Base-by-base conservation (phyloP, 2,113 vertebrate genomes). In the Oriolus oriolus region DNA sequence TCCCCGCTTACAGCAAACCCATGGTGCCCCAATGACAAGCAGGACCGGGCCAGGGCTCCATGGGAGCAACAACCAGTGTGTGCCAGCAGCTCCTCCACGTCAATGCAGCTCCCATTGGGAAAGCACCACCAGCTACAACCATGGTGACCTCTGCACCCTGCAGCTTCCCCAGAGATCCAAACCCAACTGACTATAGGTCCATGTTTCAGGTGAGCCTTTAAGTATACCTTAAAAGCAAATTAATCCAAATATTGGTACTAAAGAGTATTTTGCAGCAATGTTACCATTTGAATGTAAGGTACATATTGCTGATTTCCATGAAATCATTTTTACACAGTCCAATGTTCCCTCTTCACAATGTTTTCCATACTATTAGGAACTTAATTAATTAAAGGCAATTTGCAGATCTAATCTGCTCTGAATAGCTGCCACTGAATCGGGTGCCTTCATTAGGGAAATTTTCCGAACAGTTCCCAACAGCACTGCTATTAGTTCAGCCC, bases 331-430 rank as follows among this genome's bases (percentile, higher is more conserved):
- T 69, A 68, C 65, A 35, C 30, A 59, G 59, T 60, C 30, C 33
- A 66, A 2, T 18, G 33, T 37, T 87, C 42, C 33, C 69, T 69
- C 56, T 79, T 74, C 71, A 77, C 9, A 65, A 44, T 2, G 12
- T 66, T 74, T 64, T 30, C 75, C 17, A 12, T 49, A 59, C 44
- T 70, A 83, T 37, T 85, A 65, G 28, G 19, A 75, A 87, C 44
- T 70, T 84, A 80, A 88, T 87, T 84, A 87, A 89, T 90, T 93
- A 92, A 90, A 77, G 71, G 56, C 39, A 91, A 94, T 90, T 84
- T 86, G 85, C 75, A 88, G 71, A 76, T 86, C 27, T 88, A 54
- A 85, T 77, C 68, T 71, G 78, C 50, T 80, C 54, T 84, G 50
- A 95, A 77, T n/a, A 88, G 84, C 50, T 93, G 59, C 75, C 39